Conservation (phyloP, 2,113 vertebrate genomes). For the Antigone vipio region DNA sequence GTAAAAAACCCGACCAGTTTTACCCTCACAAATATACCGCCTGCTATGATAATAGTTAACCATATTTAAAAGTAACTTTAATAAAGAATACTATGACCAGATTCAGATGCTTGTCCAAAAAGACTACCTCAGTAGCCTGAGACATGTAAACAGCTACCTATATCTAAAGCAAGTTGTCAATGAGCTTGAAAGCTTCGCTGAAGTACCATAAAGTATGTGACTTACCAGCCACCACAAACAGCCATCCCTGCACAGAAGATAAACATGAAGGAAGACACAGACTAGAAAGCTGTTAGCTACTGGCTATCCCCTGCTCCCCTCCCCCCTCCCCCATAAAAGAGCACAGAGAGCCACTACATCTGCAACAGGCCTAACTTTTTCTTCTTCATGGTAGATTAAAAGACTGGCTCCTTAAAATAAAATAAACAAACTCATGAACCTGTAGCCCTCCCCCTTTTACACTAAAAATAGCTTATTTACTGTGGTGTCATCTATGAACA, state of each 20-base stretch:
- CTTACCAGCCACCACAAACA: conserved; percentile 47
- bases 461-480: conserved; percentile 82
- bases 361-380: neutral
- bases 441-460: conserved; percentile 65
- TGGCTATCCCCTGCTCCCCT: neutral
- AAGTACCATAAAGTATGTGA: conserved; percentile 38
- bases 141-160: conserved; percentile 4
- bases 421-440: conserved; percentile 61
- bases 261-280: conserved; percentile 13
- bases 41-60: conserved; percentile 54
- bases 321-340: neutral
- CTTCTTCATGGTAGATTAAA: neutral
- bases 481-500: conserved; percentile 72
- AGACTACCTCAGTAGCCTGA: neutral
- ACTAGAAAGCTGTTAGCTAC: conserved; percentile 10
- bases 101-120: neutral
- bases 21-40: conserved; percentile 67
- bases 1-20: conserved; percentile 78
- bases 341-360: neutral
- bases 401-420: conserved; percentile 60
- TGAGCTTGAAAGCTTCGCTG: conserved; percentile 29
- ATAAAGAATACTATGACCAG: neutral
- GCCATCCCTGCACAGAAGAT: conserved; percentile 32
- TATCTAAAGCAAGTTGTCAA: neutral
- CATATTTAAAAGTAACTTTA: conserved; percentile 24